Percentiles rank a stretch among this genome's conserved stretches.
These are phyloP conservation scores for Tiaroga cobitis DNA, from an alignment of 2,797 vertebrate species.

Conservation along the genomic window DNA sequence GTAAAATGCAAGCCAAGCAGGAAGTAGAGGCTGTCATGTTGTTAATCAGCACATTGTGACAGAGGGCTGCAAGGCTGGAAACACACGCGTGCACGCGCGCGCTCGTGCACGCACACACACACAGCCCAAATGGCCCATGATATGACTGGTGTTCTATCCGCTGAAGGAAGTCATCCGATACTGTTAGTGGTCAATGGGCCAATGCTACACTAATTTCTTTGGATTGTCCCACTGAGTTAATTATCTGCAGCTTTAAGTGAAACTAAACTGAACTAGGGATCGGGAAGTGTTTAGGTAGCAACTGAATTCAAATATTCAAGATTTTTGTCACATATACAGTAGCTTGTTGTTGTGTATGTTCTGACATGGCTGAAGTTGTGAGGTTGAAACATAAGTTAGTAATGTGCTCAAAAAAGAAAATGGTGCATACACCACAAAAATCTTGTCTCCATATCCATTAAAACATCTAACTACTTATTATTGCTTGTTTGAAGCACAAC, in stretches of 20 bases:
- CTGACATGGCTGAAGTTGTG: neutral
- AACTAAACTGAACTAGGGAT: constrained; percentile 16
- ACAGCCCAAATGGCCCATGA: constrained; percentile 27
- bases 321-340: neutral
- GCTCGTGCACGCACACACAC: constrained; percentile 59
- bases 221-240: constrained; percentile 27
- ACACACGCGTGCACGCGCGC: constrained; percentile 65
- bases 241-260: constrained; percentile 26
- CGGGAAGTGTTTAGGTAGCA: neutral
- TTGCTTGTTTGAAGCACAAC: neutral
- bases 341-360: neutral
- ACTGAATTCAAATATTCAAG: neutral
- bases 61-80: constrained; percentile 71
- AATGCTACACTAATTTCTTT: constrained; percentile 25
- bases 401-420: neutral
- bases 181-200: constrained; percentile 22
- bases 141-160: constrained; percentile 5
- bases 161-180: constrained; percentile 29
- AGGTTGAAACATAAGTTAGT: neutral
- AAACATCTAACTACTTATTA: neutral
- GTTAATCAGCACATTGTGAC: constrained; percentile 82
- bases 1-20: constrained; percentile 81
- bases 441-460: no score
- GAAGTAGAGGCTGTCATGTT: constrained; percentile 77
- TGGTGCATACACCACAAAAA: neutral